Base-by-base conservation (phyloP, 2,797 vertebrate species). In the Cheirogaleus major region DNA sequence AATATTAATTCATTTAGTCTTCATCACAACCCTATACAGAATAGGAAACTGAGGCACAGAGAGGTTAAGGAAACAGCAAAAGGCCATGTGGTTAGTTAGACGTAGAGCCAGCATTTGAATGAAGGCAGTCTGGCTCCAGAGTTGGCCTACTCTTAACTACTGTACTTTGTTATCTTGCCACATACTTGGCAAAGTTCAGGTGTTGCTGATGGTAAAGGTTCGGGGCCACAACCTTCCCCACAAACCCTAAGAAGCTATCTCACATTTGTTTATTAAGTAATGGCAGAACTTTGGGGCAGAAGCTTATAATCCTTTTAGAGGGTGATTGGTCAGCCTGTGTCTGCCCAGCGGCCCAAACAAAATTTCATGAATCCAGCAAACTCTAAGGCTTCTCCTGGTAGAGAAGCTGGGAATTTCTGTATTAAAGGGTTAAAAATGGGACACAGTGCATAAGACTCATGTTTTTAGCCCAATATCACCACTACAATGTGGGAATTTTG, bases 191-290 rank as follows among this genome's bases (percentile, higher is more conserved):
- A 95, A 85, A 52, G n/a, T 80, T 1, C 15, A 89, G 18, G 5
- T 59, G 32, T 20, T 86, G 57, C 65, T 72, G 38, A 52, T 48
- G 48, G 11, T 59, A 85, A 88, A 75, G 35, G 43, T 63, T 12
- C 9, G 65, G 30, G 59, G 45, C 2, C 35, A 70, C 45, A 91
- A 65, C 14, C 15, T 85, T 27, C 5, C 9, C 27, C 65, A 22
- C 13, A 80, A 80, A n/a, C 43, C 14, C 30, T 75, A 85, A 76
- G 14, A 9, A 96, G 27, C 10, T 25, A 79, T 57, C 8, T 92
- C 27, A 80, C 5, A 82, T 88, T 91, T 89, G 41, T 86, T 89
- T 89, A 57, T 73, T 75, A 81, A 81, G 14, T 83, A 57, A 88
- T 63, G 48, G 41, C 14, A 55, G 30, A 38, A 41, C 3, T 57